A percentile compares a stretch with the other conserved stretches of the same genome.
Conservation (phyloP, 2,797 vertebrate genomes). For the Lepilemur septentrionalis region DNA sequence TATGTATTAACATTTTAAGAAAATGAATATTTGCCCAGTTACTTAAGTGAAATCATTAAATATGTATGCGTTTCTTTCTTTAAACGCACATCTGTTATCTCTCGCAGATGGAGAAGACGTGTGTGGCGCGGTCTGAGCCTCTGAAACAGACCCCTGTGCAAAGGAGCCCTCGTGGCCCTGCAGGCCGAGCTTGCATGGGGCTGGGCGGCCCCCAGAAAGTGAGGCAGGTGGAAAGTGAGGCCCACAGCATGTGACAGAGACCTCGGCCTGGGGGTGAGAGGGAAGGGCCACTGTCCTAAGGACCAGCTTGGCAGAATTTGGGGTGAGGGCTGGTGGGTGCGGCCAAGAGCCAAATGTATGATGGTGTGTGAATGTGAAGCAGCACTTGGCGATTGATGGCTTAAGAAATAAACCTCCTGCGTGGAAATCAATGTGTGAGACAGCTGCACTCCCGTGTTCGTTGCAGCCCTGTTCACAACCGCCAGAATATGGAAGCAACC, state of each 20-base stretch:
- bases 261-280: not conserved
- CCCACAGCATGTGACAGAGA: not conserved
- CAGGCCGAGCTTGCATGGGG: not conserved
- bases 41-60: conserved; percentile 75
- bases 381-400: not conserved
- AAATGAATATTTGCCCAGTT: conserved; percentile 78
- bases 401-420: not conserved
- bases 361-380: not conserved
- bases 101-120: not conserved
- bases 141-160: not conserved
- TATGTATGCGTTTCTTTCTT: conserved; percentile 59
- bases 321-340: not conserved
- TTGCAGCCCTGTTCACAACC: not conserved
- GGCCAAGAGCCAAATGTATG: not conserved
- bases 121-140: conserved; percentile 6
- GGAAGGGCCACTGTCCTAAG: not conserved
- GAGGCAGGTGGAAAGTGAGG: not conserved
- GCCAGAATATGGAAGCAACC: not conserved
- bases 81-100: conserved; percentile 63
- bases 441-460: not conserved
- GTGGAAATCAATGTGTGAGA: not conserved
- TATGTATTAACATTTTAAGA: conserved; percentile 70
- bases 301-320: not conserved
- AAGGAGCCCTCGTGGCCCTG: not conserved
- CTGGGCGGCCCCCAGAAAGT: not conserved